Percentiles rank a stretch among this genome's conserved stretches.
phyloP scores from a whole-genome alignment of 1,140 invertebrate species.

The Zaprionus taronus region DNA sequence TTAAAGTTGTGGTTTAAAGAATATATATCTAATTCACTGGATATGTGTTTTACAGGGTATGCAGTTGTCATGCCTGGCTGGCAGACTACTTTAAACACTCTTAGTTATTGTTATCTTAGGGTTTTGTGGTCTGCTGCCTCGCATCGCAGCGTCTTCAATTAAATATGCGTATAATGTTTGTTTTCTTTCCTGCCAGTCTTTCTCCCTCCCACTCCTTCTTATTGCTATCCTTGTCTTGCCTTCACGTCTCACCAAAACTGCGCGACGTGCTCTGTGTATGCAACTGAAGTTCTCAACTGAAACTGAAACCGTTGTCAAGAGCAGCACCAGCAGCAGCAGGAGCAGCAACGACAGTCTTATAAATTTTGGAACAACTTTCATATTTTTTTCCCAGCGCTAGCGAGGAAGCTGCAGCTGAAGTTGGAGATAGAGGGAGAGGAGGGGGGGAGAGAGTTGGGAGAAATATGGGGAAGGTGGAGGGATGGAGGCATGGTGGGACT shows the following conservation, averaged over 20 bases:
- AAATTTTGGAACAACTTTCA: constrained; percentile 79
- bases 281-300: constrained; percentile 44
- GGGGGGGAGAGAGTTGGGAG: too few species aligned
- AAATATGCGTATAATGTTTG: constrained; percentile 76
- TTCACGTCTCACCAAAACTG: constrained; percentile 54
- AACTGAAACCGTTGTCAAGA: constrained; percentile 22
- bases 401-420: constrained; percentile 2
- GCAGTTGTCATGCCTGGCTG: neutral
- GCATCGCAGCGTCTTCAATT: constrained; percentile 57
- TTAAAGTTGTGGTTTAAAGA: too few species aligned
- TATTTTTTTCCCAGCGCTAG: constrained; percentile 57
- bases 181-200: constrained; percentile 33
- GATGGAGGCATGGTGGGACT: neutral
- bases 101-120: constrained; percentile 30
- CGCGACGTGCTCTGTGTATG: constrained; percentile 65
- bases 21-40: too few species aligned
- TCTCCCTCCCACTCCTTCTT: neutral
- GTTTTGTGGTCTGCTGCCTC: constrained; percentile 41
- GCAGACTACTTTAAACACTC: neutral
- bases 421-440: neutral
- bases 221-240: constrained; percentile 2
- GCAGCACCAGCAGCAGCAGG: constrained; percentile 11
- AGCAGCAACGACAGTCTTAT: constrained; percentile 53
- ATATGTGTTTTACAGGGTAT: constrained; percentile 8
- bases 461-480: neutral